phyloP scores from a whole-genome alignment of 2,888 invertebrate species.

The Hyles lineata region DNA sequence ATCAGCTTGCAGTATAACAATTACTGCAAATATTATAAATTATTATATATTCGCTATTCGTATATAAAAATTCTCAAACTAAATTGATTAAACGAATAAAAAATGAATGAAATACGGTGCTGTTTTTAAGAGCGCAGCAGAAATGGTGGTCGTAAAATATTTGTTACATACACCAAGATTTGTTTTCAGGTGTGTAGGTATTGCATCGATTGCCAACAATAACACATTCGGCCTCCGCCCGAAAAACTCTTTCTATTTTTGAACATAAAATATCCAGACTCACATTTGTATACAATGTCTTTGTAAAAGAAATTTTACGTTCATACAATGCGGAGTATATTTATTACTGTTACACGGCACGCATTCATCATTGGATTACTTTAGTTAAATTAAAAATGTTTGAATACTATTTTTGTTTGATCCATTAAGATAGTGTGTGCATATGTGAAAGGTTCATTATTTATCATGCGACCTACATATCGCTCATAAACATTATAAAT shows the following conservation, averaged over 20 bases:
- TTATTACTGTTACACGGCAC: slow-evolving; percentile 5
- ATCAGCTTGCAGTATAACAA: no score
- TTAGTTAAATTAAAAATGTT: neutral
- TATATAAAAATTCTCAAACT: no score
- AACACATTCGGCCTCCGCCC: slow-evolving; percentile 35
- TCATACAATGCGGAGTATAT: slow-evolving; percentile 9
- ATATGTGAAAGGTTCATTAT: neutral
- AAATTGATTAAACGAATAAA: no score
- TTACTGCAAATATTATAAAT: no score
- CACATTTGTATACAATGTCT: slow-evolving; percentile 33
- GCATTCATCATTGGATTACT: slow-evolving; percentile 12
- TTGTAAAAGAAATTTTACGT: slow-evolving; percentile 14
- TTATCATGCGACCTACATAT: slow-evolving; percentile 4
- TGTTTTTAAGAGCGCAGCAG: neutral
- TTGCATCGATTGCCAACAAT: slow-evolving; percentile 39
- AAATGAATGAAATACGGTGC: neutral
- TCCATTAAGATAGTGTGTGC: neutral
- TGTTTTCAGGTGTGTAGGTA: slow-evolving; percentile 31
- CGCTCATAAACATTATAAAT: neutral
- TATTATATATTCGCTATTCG: no score
- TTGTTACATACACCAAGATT: slow-evolving; percentile 15
- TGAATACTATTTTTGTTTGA: neutral
- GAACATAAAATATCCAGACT: slow-evolving; percentile 35
- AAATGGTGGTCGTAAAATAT: neutral
- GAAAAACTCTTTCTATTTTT: slow-evolving; percentile 42